Base-by-base conservation (phyloP, 2,888 invertebrate species). In the Lumbricus terrestris region DNA sequence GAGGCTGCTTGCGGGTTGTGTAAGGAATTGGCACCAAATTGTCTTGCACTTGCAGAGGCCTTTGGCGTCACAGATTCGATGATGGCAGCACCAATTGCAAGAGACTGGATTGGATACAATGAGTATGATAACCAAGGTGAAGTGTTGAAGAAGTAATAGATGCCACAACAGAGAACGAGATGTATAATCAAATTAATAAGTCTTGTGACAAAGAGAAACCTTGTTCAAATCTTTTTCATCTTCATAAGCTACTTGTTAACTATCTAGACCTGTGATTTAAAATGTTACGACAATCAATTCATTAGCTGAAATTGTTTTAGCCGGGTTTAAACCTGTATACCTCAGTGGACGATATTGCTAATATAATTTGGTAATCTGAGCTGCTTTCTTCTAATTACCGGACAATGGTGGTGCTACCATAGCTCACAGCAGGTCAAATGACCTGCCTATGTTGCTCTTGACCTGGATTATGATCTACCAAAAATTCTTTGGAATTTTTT, bases 71-170 rank as follows among this genome's bases (percentile, higher is more conserved):
- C 91, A 37, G 92, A 92, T 37, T 89, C 88, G n/a, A 92, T 93
- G 92, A 88, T 93, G 35, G 92, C 93, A 37, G 93, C 93, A 18
- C 93, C 93, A 34, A 93, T 93, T 37, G 92, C 93, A 34, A 47
- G 88, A 37, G 92, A 93, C 90, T 93, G 93, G 93, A 91, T 93
- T 54, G 89, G 90, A 42, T 93, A 93, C 89, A 93, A 93, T 90
- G 91, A 54, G 23, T 88, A 90, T 34, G 91, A 90, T 82, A 90
- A 89, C 35, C 89, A 89, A 37, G 90, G 90, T 33, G 90, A 90
- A 47, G 34, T 90, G 88, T 18, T 2, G n/a, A 47, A 88, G 42
- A 85, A n/a, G 29, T n/a, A n/a, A 69, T 69, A 69, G 29, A n/a
- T 29, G 13, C 13, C n/a, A n/a, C 69, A 0, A 13, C 29, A 69